A percentile compares a stretch with the other conserved stretches of the same genome.
These are phyloP conservation scores for Portevinia maculata DNA, from an alignment of 2,888 invertebrate genomes.

Conservation along the genomic window DNA sequence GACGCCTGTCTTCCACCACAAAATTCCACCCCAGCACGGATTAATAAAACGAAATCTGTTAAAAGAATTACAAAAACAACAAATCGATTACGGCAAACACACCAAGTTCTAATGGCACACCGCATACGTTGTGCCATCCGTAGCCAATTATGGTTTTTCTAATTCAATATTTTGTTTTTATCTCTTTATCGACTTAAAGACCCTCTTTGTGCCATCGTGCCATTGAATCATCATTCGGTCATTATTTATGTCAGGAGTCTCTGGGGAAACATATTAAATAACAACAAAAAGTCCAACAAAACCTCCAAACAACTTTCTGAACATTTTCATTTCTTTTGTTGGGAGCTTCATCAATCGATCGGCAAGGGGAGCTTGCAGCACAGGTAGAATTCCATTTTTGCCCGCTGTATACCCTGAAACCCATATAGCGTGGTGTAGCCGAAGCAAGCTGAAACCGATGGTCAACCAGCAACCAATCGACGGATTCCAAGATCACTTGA, in stretches of 20 bases:
- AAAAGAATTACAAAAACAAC: conserved; percentile 8
- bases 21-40: conserved; percentile 14
- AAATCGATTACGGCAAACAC: conserved; percentile 2
- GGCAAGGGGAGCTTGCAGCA: conserved; percentile 21
- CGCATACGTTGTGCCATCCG: conserved; percentile 7
- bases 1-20: conserved; percentile 20
- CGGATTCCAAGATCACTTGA: conserved; percentile 69
- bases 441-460: conserved; percentile 53
- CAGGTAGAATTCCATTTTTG: conserved; percentile 70
- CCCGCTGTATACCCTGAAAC: conserved; percentile 53
- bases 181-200: conserved; percentile 12
- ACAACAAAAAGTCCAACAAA: conserved; percentile 28
- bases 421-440: conserved; percentile 27
- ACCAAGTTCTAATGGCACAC: conserved; percentile 26
- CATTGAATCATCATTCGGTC: conserved; percentile 56
- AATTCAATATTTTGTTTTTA: conserved; percentile 19
- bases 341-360: background rate
- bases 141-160: conserved; percentile 24
- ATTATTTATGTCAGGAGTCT: conserved; percentile 37
- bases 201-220: conserved; percentile 8
- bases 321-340: conserved; percentile 45
- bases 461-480: conserved; percentile 46
- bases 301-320: conserved; percentile 39
- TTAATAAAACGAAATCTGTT: conserved; percentile 10
- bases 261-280: conserved; percentile 28